Evolutionary conservation across 2,888 invertebrate genomes (phyloP).

Genomic region (Cephus pygmeus): DNA sequence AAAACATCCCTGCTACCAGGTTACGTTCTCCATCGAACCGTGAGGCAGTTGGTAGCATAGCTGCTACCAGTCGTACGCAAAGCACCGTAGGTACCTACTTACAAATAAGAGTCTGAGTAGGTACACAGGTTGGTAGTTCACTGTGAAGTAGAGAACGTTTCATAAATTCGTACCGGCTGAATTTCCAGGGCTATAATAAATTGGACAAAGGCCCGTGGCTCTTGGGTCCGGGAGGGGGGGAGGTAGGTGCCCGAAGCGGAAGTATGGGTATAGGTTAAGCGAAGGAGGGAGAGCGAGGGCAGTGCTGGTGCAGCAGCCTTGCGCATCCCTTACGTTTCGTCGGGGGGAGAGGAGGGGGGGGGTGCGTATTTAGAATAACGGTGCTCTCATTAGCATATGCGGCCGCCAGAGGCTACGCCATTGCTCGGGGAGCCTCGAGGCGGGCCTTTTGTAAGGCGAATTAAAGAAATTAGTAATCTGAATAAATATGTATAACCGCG

Average conservation of each 20-base stretch:
- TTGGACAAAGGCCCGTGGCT: slow-evolving; percentile 47
- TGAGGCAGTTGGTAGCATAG: not conserved
- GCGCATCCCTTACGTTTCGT: slow-evolving; percentile 11
- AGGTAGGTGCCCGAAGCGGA: not conserved
- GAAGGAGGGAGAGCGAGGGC: not conserved
- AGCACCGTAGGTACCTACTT: not conserved
- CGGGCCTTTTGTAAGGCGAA: slow-evolving; percentile 18
- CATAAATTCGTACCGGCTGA: slow-evolving; percentile 21
- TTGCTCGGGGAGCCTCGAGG: not conserved
- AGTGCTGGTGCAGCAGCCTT: not conserved
- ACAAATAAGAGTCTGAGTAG: not conserved
- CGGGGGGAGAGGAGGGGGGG: too few species aligned
- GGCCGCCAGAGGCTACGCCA: slow-evolving; percentile 6
- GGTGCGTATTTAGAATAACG: slow-evolving; percentile 16
- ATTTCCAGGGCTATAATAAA: slow-evolving; percentile 50
- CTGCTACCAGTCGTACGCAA: not conserved
- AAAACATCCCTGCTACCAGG: not conserved
- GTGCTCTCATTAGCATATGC: slow-evolving; percentile 22
- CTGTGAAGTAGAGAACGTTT: not conserved
- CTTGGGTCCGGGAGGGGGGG: not conserved
- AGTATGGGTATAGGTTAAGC: not conserved
- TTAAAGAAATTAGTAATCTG: slow-evolving; percentile 25
- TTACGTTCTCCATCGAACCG: not conserved
- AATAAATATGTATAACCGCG: slow-evolving; percentile 18
- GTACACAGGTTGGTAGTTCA: not conserved